Percentiles rank a stretch among this genome's conserved stretches.
Conservation (phyloP, 2,888 invertebrate genomes). For the Eupithecia subfuscata region DNA sequence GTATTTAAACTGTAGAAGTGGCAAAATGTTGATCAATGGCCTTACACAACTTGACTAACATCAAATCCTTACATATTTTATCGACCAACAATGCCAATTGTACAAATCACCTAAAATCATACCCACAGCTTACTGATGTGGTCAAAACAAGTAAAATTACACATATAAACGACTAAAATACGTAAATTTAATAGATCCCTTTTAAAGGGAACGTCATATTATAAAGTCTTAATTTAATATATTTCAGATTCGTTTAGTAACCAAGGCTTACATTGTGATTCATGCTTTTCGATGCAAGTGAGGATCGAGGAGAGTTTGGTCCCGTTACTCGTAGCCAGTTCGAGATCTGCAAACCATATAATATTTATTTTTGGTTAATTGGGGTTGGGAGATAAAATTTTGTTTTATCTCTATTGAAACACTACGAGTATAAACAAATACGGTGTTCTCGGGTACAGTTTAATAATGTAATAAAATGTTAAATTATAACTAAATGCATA, state of each 20-base stretch:
- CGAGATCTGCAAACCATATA: slow-evolving; percentile 61
- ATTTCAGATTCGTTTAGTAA: slow-evolving; percentile 54
- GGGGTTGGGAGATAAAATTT: too few species aligned
- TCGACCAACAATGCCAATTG: neutral
- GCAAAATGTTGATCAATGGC: slow-evolving; percentile 1
- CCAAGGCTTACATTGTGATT: slow-evolving; percentile 74
- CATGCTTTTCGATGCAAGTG: slow-evolving; percentile 65
- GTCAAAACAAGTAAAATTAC: neutral
- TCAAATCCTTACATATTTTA: slow-evolving; percentile 12
- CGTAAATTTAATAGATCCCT: slow-evolving; percentile 20
- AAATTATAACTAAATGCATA: too few species aligned
- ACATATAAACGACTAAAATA: neutral
- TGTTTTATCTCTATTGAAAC: too few species aligned
- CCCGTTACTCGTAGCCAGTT: slow-evolving; percentile 85
- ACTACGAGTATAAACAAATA: too few species aligned
- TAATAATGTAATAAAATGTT: too few species aligned
- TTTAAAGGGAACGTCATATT: slow-evolving; percentile 20
- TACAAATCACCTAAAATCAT: neutral
- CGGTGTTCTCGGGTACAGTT: too few species aligned
- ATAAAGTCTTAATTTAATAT: neutral
- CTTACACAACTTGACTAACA: neutral
- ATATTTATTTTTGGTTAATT: too few species aligned
- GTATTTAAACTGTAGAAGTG: neutral
- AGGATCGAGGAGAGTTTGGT: slow-evolving; percentile 82
- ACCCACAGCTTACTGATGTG: slow-evolving; percentile 1